phyloP scores from a whole-genome alignment of 1,140 invertebrate genomes.

The Drosophila suzukii region DNA sequence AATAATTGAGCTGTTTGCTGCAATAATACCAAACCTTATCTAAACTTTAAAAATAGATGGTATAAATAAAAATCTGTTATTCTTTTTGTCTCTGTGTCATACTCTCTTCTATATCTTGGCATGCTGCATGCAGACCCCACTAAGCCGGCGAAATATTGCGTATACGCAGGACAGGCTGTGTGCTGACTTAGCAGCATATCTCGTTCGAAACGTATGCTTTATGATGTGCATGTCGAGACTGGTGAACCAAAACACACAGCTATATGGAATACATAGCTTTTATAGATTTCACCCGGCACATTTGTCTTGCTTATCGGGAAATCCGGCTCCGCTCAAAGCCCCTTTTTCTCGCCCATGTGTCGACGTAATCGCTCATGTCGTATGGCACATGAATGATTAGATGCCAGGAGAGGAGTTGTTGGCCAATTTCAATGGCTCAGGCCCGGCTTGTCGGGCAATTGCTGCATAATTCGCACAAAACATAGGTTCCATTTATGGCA shows the following conservation, averaged over 20 bases:
- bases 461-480: conserved; percentile 63
- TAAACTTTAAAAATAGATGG: too few species aligned
- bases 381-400: conserved; percentile 78
- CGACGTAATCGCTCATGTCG: conserved; percentile 78
- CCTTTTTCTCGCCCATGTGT: conserved; percentile 37
- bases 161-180: conserved; percentile 48
- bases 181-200: conserved; percentile 71
- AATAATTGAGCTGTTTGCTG: too few species aligned
- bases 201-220: conserved; percentile 65
- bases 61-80: neutral
- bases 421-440: conserved; percentile 5
- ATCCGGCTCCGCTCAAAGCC: conserved; percentile 5
- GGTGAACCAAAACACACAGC: conserved; percentile 31
- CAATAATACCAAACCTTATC: too few species aligned
- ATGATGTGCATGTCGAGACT: conserved; percentile 62
- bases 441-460: conserved; percentile 38
- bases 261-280: conserved; percentile 50
- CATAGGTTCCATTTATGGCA: conserved; percentile 56
- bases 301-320: conserved; percentile 75
- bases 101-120: conserved; percentile 21
- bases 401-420: conserved; percentile 31
- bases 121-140: conserved; percentile 40
- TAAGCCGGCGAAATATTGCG: conserved; percentile 66
- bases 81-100: conserved; percentile 5
- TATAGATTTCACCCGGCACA: conserved; percentile 76